Conservation (phyloP, 2,797 vertebrate genomes). For the Petrocephalus schoutedeni region DNA sequence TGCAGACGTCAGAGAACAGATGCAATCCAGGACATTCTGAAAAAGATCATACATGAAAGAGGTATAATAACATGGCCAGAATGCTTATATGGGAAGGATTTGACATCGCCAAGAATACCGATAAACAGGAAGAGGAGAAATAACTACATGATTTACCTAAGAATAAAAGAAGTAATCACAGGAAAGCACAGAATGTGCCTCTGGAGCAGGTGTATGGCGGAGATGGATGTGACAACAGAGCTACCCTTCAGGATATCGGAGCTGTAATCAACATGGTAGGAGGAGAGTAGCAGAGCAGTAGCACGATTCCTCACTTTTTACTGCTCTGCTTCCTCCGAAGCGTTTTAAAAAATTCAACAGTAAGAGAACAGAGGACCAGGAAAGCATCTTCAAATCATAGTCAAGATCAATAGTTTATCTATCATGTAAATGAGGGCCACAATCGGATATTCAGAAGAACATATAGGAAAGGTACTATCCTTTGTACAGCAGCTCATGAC, state of each 20-base stretch:
- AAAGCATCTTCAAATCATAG: not conserved
- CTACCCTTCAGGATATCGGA: not conserved
- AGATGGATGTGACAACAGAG: constrained; percentile 3
- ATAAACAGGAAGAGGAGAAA: not conserved
- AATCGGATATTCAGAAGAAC: not conserved
- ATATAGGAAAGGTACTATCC: not conserved
- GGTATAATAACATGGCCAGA: not conserved
- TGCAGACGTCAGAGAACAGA: not conserved
- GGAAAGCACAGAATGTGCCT: not conserved
- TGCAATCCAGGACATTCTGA: not conserved
- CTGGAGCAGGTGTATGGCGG: not conserved
- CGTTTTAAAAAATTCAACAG: not conserved
- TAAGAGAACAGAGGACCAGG: not conserved
- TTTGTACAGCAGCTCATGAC: not conserved
- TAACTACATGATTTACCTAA: not conserved
- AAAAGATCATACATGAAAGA: not conserved
- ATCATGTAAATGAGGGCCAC: not conserved
- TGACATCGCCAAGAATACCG: not conserved
- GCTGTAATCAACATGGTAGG: not conserved
- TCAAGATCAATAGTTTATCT: not conserved
- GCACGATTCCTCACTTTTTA: not conserved
- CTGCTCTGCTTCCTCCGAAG: not conserved
- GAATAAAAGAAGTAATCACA: not conserved
- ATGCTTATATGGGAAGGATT: not conserved
- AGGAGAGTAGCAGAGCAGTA: not conserved